Base-by-base conservation (phyloP, 2,888 invertebrate genomes). In the Calliopum simillimum region DNA sequence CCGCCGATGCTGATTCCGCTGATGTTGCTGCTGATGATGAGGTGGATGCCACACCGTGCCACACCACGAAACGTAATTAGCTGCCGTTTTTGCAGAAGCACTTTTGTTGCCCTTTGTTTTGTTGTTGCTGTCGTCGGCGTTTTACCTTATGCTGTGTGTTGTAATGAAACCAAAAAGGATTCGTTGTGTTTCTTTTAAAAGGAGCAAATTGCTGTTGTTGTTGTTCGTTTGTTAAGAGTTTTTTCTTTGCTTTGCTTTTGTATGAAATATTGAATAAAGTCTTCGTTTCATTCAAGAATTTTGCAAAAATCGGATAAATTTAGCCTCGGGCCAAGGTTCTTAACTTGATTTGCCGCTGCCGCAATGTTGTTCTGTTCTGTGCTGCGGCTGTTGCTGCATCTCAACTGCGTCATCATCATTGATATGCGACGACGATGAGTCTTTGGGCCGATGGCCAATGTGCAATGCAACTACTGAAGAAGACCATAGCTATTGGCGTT, bases 21-120 rank as follows among this genome's bases (percentile, higher is more conserved):
- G n/a, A n/a, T n/a, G 63, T 25, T 47, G 63, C 25, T 43, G 61
- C 43, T 44, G 19, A 5, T 33, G 33, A 16, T 46, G 61, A n/a
- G 25, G 67, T 6, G 25, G 56, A 13, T 67, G 67, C 58, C 67
- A 61, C 44, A 16, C 44, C 61, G 13, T 12, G 33, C 51, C 51
- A 58, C 67, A 47, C 58, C 58, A 46, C 58, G 67, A 73, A 77
- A 76, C 76, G 77, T 76, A 77, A 82, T 84, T 83, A 84, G 82
- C 84, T 82, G 80, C 84, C 71, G 83, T 81, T 79, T 81, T 81
- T 82, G 83, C 82, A 83, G 82, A 83, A 83, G 84, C 82, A 77
- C 80, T 83, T 82, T 78, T 21, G 44, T 33, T 33, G 8, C 33
- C 33, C 8, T 33, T 33, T 5, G 5, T 2, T 33, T 33, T 33